Conservation (phyloP, 2,797 vertebrate species). For the Esox masquinongy region DNA sequence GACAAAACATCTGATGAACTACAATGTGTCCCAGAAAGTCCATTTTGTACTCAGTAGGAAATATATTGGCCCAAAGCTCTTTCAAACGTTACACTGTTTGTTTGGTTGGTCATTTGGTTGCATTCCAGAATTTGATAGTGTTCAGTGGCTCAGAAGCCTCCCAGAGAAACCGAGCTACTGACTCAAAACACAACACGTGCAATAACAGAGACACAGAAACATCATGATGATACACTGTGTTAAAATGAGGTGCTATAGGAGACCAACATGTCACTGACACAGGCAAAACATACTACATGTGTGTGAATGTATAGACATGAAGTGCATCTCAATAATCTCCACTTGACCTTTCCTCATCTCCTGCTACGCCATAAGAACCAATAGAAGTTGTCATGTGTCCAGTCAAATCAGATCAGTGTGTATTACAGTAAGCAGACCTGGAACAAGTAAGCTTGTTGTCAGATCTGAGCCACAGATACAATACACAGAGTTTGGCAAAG, state of each 20-base stretch:
- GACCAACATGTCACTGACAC: neutral
- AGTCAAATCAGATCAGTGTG: neutral
- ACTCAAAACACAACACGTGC: conserved; percentile 16
- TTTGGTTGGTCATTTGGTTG: neutral
- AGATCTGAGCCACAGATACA: neutral
- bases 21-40: neutral
- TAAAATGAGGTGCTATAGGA: neutral
- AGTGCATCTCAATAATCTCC: neutral
- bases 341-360: neutral
- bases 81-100: neutral
- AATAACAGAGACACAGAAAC: neutral
- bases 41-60: neutral
- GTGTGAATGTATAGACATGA: neutral
- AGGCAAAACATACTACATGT: neutral
- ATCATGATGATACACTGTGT: neutral
- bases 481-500: neutral
- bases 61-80: neutral
- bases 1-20: neutral
- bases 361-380: neutral
- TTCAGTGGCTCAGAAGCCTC: neutral
- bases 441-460: neutral
- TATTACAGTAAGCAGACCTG: neutral
- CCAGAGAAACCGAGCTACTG: neutral
- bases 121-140: neutral
- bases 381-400: neutral